phyloP scores from a whole-genome alignment of 2,113 vertebrate genomes.

The Pantherophis guttatus region DNA sequence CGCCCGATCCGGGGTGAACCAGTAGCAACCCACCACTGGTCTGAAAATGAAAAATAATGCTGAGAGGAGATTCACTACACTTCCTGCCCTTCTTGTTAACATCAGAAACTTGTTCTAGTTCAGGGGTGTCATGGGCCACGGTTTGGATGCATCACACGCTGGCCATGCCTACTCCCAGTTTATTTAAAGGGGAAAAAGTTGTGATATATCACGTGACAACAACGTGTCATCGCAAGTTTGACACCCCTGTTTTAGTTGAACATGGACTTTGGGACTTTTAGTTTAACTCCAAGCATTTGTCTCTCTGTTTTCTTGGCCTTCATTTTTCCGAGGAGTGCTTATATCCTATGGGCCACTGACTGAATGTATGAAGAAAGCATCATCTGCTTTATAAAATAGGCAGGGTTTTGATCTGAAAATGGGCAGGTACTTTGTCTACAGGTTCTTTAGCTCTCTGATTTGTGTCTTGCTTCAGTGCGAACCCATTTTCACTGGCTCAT shows the following conservation, averaged over 20 bases:
- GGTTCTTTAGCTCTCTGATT: neutral
- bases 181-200: too few relatives aligned
- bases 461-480: conserved; percentile 9
- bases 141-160: too few relatives aligned
- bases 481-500: conserved; percentile 16
- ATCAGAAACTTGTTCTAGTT: neutral
- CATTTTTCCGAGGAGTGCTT: neutral
- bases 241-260: neutral
- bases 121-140: too few relatives aligned
- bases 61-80: neutral
- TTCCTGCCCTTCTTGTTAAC: neutral
- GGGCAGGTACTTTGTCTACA: neutral
- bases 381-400: neutral
- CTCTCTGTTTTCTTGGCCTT: neutral
- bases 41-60: neutral
- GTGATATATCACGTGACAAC: too few relatives aligned
- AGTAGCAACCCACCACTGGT: too few relatives aligned
- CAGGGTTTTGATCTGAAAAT: neutral
- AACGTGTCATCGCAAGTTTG: too few relatives aligned
- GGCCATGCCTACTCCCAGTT: too few relatives aligned
- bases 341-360: neutral
- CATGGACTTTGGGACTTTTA: neutral
- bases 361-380: neutral
- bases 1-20: too few relatives aligned
- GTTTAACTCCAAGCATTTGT: neutral